These are phyloP conservation scores for Parazoanthus darwini DNA, from an alignment of 92 coral and sea anemone species.

Conservation along the genomic window DNA sequence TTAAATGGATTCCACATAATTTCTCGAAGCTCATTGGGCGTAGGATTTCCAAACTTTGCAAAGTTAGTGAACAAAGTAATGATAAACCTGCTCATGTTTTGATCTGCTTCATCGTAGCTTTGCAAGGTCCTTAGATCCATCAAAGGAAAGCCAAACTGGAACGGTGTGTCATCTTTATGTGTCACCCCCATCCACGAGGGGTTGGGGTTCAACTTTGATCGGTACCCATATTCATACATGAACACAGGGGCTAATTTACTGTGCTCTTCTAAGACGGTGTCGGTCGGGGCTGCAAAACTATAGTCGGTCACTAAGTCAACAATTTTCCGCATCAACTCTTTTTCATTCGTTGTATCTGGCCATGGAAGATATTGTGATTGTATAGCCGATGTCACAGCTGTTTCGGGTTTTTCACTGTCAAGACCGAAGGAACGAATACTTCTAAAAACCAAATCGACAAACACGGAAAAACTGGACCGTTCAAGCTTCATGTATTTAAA, in stretches of 20 bases:
- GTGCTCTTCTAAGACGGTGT: conserved; percentile 65
- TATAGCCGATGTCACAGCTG: background rate
- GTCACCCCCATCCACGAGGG: conserved; percentile 68
- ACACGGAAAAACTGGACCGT: background rate
- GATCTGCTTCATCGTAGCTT: conserved; percentile 63
- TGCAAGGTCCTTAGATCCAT: conserved; percentile 64
- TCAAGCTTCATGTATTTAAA: conserved; percentile 20
- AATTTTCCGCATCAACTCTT: conserved; percentile 45
- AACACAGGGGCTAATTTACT: conserved; percentile 59
- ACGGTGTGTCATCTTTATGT: conserved; percentile 85
- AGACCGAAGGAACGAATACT: conserved; percentile 12
- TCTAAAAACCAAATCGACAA: background rate
- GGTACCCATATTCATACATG: conserved; percentile 70
- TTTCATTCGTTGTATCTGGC: conserved; percentile 52
- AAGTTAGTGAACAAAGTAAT: conserved; percentile 75
- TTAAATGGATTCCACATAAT: conserved; percentile 59
- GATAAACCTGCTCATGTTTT: conserved; percentile 66
- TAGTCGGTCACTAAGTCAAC: conserved; percentile 69
- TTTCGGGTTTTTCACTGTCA: background rate
- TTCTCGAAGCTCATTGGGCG: conserved; percentile 53
- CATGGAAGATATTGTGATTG: conserved; percentile 74
- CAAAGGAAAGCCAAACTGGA: conserved; percentile 82
- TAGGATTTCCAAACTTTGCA: conserved; percentile 83
- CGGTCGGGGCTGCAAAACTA: conserved; percentile 73
- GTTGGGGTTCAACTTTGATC: conserved; percentile 57